A percentile compares a stretch with the other conserved stretches of the same genome.
Evolutionary conservation across 2,888 invertebrate species (phyloP).

Genomic region (Coelopa pilipes): DNA sequence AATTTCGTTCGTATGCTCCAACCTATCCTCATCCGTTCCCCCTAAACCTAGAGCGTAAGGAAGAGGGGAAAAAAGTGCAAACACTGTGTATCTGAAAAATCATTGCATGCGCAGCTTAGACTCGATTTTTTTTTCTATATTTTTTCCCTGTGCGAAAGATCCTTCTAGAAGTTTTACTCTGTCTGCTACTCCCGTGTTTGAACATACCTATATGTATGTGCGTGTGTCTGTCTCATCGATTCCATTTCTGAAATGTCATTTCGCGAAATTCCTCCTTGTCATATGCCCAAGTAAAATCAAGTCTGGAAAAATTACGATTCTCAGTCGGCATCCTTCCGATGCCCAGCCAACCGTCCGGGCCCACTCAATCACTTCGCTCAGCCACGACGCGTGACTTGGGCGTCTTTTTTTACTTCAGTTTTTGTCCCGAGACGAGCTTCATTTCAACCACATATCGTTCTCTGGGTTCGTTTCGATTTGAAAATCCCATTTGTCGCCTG

Average conservation of each 20-base stretch:
- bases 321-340: no score
- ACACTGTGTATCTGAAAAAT: neutral
- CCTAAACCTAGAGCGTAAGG: neutral
- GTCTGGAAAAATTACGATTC: neutral
- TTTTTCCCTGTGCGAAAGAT: neutral
- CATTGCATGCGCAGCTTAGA: constrained; percentile 29
- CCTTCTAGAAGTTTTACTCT: constrained; percentile 12
- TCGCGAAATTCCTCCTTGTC: neutral
- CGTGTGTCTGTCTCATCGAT: neutral
- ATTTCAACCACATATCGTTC: no score
- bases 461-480: no score
- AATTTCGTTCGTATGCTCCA: neutral
- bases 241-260: neutral
- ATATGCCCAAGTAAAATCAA: neutral
- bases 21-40: neutral
- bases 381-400: no score
- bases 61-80: constrained; percentile 4
- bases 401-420: no score
- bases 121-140: neutral
- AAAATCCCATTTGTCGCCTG: no score
- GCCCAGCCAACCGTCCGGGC: no score
- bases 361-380: no score
- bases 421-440: no score
- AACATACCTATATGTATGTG: neutral
- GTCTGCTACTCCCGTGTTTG: neutral